phyloP scores from a whole-genome alignment of 1,140 invertebrate genomes.

The Pentalonia nigronervosa region DNA sequence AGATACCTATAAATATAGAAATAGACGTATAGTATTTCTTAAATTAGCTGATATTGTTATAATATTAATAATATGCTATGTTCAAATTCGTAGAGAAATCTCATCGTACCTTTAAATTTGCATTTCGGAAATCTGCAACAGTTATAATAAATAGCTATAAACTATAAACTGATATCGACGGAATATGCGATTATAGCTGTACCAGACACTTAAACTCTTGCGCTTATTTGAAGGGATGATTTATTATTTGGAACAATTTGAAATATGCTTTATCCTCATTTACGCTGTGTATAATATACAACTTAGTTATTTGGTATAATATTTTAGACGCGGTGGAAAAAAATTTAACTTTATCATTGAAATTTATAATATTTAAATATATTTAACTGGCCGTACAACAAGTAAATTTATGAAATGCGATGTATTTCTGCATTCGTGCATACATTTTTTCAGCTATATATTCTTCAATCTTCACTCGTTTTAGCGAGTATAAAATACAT shows the following conservation, averaged over 20 bases:
- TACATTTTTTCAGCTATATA: neutral
- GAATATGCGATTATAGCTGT: neutral
- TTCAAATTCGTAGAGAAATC: neutral
- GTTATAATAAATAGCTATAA: neutral
- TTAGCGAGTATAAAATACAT: neutral
- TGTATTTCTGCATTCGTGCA: neutral
- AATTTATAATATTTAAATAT: neutral
- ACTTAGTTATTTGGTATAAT: neutral
- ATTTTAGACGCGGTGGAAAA: neutral
- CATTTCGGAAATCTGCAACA: neutral
- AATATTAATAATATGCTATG: neutral
- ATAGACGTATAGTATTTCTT: neutral
- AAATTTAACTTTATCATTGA: neutral
- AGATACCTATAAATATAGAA: neutral
- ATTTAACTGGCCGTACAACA: too few species aligned
- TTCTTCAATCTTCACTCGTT: neutral
- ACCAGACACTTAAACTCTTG: neutral
- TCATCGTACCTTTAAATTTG: neutral
- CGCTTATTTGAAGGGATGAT: neutral
- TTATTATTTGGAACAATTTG: neutral
- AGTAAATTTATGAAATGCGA: neutral
- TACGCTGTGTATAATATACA: neutral
- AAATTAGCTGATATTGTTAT: neutral
- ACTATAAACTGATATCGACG: neutral
- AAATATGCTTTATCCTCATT: neutral